Evolutionary conservation across 2,888 invertebrate genomes (phyloP).

Genomic region (Fissipunctia ypsillon): DNA sequence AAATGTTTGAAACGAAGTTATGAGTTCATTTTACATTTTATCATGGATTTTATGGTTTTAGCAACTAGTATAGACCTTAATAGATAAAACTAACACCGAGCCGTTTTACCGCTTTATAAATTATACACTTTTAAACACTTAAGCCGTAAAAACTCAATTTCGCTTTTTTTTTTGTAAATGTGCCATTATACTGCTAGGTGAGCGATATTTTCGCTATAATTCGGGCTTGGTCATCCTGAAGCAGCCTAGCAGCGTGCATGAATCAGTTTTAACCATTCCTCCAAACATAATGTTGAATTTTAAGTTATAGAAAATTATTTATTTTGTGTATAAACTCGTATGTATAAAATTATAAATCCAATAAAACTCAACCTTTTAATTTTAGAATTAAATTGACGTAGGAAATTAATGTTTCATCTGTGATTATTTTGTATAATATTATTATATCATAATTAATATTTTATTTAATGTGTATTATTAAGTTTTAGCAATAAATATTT

Average conservation of each 20-base stretch:
- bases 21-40: no score
- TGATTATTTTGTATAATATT: conserved; percentile 40
- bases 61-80: no score
- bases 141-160: no score
- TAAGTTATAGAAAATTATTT: not conserved
- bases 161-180: no score
- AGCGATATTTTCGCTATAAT: not conserved
- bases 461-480: conserved; percentile 10
- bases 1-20: no score
- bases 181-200: no score
- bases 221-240: not conserved
- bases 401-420: conserved; percentile 2
- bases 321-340: not conserved
- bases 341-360: conserved; percentile 5
- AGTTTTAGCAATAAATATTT: conserved; percentile 30
- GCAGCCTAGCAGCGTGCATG: not conserved
- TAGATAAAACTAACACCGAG: no score
- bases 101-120: no score
- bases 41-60: no score
- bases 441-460: conserved; percentile 3
- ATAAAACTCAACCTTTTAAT: conserved; percentile 4
- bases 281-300: not conserved
- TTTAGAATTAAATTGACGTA: not conserved
- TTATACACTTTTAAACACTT: no score
- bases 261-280: not conserved